Conservation (phyloP, 2,888 invertebrate species). For the Leptinotarsa juncta region DNA sequence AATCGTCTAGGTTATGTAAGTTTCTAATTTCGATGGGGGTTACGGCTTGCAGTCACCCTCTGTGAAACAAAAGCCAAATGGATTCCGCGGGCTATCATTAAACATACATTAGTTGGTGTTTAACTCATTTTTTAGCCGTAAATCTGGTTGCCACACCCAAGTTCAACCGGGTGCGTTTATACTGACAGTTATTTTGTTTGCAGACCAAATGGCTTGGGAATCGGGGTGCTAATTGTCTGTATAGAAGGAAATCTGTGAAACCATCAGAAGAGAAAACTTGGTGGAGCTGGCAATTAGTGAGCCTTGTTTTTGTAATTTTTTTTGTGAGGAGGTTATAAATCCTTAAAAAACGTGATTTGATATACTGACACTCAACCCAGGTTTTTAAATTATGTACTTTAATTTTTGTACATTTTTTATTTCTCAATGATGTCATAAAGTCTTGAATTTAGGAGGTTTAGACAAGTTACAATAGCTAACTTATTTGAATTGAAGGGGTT, state of each 20-base stretch:
- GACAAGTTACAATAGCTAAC: no score
- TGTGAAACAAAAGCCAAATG: constrained; percentile 61
- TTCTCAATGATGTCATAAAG: no score
- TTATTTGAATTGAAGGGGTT: no score
- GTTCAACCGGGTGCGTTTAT: constrained; percentile 41
- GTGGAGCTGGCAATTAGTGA: background rate
- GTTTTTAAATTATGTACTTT: no score
- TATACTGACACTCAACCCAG: no score
- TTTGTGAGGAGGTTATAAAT: no score
- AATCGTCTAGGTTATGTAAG: constrained; percentile 38
- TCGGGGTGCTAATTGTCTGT: constrained; percentile 24
- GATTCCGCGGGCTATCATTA: constrained; percentile 60
- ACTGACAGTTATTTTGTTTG: constrained; percentile 41
- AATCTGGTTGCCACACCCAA: constrained; percentile 56
- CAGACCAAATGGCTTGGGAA: constrained; percentile 36
- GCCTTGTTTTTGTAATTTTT: background rate
- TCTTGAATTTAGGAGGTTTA: no score
- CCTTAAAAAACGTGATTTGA: no score
- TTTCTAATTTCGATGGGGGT: constrained; percentile 33
- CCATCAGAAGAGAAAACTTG: background rate
- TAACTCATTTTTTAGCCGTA: constrained; percentile 55
- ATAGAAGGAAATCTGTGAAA: background rate
- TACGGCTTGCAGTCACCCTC: constrained; percentile 47
- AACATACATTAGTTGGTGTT: constrained; percentile 60
- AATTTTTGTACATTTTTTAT: no score